These are phyloP conservation scores for Eublepharis macularius DNA, from an alignment of 2,113 vertebrate species.

Conservation along the genomic window DNA sequence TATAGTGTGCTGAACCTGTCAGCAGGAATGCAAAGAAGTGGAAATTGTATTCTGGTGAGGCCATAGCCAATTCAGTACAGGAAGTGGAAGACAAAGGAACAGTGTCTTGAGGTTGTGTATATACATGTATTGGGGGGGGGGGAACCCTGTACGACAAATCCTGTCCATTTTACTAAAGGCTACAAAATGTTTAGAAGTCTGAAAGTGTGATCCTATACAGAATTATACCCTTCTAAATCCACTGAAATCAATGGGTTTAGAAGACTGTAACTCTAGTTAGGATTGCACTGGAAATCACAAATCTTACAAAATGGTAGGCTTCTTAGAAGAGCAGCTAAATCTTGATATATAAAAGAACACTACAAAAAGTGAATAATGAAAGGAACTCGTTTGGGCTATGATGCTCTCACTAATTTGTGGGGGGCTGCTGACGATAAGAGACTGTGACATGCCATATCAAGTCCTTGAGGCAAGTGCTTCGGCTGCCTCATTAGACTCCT, in stretches of 20 bases:
- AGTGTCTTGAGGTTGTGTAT: no score
- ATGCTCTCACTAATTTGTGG: conserved; percentile 26
- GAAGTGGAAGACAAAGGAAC: not conserved
- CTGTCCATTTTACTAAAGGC: conserved; percentile 6
- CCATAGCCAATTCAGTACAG: not conserved
- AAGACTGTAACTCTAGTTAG: no score
- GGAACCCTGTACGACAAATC: not conserved
- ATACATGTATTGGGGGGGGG: no score
- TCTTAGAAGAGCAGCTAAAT: not conserved
- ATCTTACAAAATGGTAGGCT: conserved; percentile 7
- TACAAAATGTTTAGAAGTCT: not conserved
- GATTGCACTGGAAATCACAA: not conserved
- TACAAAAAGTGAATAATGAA: not conserved
- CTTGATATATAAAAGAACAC: accelerated
- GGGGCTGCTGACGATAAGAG: conserved; percentile 25
- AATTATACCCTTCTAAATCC: no score
- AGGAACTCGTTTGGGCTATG: not conserved
- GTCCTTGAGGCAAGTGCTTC: conserved; percentile 24
- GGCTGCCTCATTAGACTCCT: not conserved
- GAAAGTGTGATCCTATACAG: no score
- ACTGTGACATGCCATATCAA: accelerated
- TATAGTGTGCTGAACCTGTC: conserved; percentile 21
- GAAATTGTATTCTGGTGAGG: conserved; percentile 1
- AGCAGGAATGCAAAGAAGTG: conserved; percentile 42
- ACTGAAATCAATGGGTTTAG: no score